Percentiles rank a stretch among this genome's conserved stretches.
Evolutionary conservation across 2,888 invertebrate genomes (phyloP).

Genomic region (Lottia scabra): DNA sequence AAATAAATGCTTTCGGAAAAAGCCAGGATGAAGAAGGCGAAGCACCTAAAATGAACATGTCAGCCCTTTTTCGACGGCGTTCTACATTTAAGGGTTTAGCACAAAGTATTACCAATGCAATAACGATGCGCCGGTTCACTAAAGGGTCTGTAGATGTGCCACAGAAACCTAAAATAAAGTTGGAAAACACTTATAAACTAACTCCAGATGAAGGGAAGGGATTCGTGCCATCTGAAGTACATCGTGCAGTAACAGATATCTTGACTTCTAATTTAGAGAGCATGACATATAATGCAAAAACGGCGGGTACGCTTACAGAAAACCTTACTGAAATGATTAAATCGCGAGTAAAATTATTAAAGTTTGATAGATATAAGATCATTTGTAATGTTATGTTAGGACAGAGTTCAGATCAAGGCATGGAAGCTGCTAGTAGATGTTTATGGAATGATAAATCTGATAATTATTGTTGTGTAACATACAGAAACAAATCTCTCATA

Average conservation of each 20-base stretch:
- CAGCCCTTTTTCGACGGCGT: not conserved
- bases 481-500: constrained; percentile 45
- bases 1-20: not conserved
- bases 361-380: constrained; percentile 56
- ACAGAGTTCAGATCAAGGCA: constrained; percentile 55
- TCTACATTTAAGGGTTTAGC: constrained; percentile 15
- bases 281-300: constrained; percentile 44
- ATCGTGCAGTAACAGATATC: constrained; percentile 40
- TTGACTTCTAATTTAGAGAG: constrained; percentile 41
- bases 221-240: constrained; percentile 46
- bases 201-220: constrained; percentile 46
- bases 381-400: constrained; percentile 58
- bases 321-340: constrained; percentile 51
- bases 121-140: constrained; percentile 12
- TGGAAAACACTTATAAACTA: constrained; percentile 57
- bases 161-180: constrained; percentile 29
- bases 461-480: constrained; percentile 54
- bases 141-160: constrained; percentile 6
- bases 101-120: constrained; percentile 7
- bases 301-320: constrained; percentile 43
- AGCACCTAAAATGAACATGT: not conserved
- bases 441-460: constrained; percentile 55
- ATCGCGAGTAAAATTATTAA: constrained; percentile 46
- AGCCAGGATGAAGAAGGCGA: not conserved
- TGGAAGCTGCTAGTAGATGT: constrained; percentile 52